Evolutionary conservation across 2,113 vertebrate genomes (phyloP).

Genomic region (Phocoena phocoena): DNA sequence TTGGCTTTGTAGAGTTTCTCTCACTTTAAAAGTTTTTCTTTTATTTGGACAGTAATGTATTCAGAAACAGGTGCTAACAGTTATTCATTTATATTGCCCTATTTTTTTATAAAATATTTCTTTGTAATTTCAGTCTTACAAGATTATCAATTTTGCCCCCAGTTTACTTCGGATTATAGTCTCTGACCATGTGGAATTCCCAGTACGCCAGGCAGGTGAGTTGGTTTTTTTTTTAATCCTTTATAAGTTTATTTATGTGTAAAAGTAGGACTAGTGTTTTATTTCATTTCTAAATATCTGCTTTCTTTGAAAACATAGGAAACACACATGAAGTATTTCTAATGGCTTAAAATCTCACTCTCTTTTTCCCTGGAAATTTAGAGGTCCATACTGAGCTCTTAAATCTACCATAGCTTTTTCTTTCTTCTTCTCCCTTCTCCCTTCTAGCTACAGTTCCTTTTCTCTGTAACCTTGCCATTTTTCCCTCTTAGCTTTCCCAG

Average conservation of each 20-base stretch:
- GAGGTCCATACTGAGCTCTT: neutral
- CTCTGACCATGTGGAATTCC: constrained; percentile 97
- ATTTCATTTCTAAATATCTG: constrained; percentile 6
- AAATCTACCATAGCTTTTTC: neutral
- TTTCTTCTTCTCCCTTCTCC: neutral
- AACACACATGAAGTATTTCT: neutral
- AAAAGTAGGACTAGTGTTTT: neutral
- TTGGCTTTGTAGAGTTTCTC: constrained; percentile 15
- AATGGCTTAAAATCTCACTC: neutral
- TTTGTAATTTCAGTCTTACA: constrained; percentile 93
- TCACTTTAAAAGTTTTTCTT: neutral
- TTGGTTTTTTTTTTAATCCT: neutral
- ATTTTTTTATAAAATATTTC: constrained; percentile 49
- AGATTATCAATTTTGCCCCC: constrained; percentile 99
- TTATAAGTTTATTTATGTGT: neutral
- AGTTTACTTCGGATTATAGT: constrained; percentile 97
- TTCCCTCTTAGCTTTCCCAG: neutral
- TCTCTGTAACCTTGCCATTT: neutral
- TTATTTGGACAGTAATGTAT: neutral
- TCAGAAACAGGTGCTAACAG: neutral
- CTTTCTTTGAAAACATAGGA: constrained; percentile 42
- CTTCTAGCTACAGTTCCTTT: neutral
- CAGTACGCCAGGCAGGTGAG: constrained; percentile 97
- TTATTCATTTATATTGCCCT: neutral
- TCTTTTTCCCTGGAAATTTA: neutral